These are phyloP conservation scores for Spongilla lacustris DNA, from an alignment of 37 sponge, comb jelly and placozoan species.

Conservation along the genomic window DNA sequence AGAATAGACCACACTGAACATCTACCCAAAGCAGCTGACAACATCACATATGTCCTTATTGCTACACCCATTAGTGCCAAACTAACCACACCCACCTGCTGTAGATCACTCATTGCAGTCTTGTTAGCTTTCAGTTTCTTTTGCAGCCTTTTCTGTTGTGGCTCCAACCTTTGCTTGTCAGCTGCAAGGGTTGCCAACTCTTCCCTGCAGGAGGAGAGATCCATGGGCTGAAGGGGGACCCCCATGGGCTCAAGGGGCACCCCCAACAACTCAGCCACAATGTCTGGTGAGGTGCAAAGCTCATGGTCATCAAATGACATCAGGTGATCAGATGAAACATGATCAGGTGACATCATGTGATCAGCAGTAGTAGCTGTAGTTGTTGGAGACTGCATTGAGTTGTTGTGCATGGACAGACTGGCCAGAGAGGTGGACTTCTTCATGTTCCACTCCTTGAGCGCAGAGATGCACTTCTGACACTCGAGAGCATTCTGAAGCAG, in stretches of 20 bases:
- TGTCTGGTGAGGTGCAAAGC: too few relatives aligned
- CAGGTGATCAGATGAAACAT: too few relatives aligned
- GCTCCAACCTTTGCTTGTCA: conserved; percentile 45
- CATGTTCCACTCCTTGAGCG: conserved; percentile 33
- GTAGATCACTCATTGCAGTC: conserved; percentile 18
- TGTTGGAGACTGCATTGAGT: too few relatives aligned
- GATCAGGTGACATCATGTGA: too few relatives aligned
- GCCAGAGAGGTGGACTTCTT: neutral
- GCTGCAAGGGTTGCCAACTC: conserved; percentile 39
- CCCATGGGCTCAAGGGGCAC: too few relatives aligned
- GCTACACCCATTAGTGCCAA: neutral
- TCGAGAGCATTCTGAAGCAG: conserved; percentile 60
- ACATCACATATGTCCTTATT: neutral
- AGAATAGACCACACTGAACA: neutral
- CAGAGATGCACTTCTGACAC: conserved; percentile 30
- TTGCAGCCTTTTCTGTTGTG: conserved; percentile 40
- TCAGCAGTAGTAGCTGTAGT: too few relatives aligned
- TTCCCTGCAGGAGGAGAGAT: conserved; percentile 6
- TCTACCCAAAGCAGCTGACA: neutral
- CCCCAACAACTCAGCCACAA: too few relatives aligned
- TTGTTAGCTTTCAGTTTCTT: conserved; percentile 27
- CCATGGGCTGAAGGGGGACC: neutral
- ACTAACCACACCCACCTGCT: conserved; percentile 39
- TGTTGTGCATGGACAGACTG: neutral
- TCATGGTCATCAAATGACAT: too few relatives aligned